Percentiles rank a stretch among this genome's conserved stretches.
Conservation (phyloP, 2,797 vertebrate genomes). For the Chromis chromis region DNA sequence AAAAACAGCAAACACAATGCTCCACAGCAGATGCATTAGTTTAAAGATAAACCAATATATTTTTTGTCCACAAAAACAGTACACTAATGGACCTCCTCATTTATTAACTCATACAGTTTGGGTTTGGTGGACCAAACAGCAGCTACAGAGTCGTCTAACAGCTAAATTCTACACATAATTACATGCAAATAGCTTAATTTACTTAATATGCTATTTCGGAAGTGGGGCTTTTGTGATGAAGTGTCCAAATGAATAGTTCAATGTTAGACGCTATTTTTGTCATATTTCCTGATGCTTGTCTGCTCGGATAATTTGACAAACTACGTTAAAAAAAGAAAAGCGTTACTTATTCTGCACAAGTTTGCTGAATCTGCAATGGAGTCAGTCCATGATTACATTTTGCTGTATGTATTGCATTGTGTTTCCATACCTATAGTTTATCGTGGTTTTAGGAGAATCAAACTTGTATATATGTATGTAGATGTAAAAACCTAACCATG, state of each 20-base stretch:
- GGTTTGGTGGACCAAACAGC: slow-evolving; percentile 10
- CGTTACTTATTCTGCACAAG: slow-evolving; percentile 14
- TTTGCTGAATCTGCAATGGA: not conserved
- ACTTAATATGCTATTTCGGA: not conserved
- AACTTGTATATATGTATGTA: too few relatives aligned
- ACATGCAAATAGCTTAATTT: slow-evolving; percentile 24
- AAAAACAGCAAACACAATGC: not conserved
- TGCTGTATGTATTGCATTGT: too few relatives aligned
- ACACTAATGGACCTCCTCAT: slow-evolving; percentile 24
- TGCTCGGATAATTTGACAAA: slow-evolving; percentile 14
- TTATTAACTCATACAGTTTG: slow-evolving; percentile 9
- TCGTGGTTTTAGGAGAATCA: too few relatives aligned
- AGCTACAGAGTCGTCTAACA: not conserved
- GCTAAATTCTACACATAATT: slow-evolving; percentile 12
- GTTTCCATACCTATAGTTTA: too few relatives aligned
- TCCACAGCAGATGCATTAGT: not conserved
- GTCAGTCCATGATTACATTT: not conserved
- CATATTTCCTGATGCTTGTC: slow-evolving; percentile 9
- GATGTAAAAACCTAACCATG: too few relatives aligned
- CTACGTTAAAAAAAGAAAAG: not conserved
- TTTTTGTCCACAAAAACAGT: not conserved
- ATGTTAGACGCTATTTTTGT: slow-evolving; percentile 5
- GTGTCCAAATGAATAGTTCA: not conserved
- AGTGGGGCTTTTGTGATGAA: not conserved
- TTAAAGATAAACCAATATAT: not conserved